A percentile compares a stretch with the other conserved stretches of the same genome.
phyloP scores from a whole-genome alignment of 2,888 invertebrate species.

The Griposia aprilina region DNA sequence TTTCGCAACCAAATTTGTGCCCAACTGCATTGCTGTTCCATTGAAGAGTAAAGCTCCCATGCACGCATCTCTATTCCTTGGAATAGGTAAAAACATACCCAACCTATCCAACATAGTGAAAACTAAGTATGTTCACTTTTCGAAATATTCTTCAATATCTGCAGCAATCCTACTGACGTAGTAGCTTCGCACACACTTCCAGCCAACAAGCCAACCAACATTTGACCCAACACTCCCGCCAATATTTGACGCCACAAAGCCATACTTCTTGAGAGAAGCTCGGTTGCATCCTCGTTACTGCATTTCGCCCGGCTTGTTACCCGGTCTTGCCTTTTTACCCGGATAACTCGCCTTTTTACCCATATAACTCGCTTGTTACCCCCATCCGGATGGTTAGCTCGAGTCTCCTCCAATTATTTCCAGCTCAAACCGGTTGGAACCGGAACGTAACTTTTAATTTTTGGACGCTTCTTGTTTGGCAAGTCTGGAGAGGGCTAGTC shows the following conservation, averaged over 20 bases:
- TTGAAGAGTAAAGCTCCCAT: not conserved
- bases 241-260: slow-evolving; percentile 68
- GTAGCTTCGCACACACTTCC: slow-evolving; percentile 16
- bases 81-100: not conserved
- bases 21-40: not conserved
- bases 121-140: not conserved
- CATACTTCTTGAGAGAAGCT: slow-evolving; percentile 75
- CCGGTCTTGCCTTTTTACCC: slow-evolving; percentile 76
- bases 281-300: slow-evolving; percentile 80
- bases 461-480: slow-evolving; percentile 65
- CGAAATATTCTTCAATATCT: not conserved
- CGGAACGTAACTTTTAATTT: slow-evolving; percentile 78
- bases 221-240: slow-evolving; percentile 51
- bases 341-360: slow-evolving; percentile 81
- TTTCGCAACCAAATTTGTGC: not conserved
- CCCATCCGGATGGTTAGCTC: slow-evolving; percentile 85
- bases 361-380: slow-evolving; percentile 85
- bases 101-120: not conserved
- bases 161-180: slow-evolving; percentile 4
- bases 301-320: slow-evolving; percentile 76
- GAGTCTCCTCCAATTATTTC: slow-evolving; percentile 89
- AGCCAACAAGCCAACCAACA: slow-evolving; percentile 27
- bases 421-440: slow-evolving; percentile 83
- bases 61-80: not conserved
- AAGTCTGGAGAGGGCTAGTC: slow-evolving; percentile 45